Evolutionary conservation across 2,797 vertebrate species (phyloP).

Genomic region (Bradypodion pumilum): DNA sequence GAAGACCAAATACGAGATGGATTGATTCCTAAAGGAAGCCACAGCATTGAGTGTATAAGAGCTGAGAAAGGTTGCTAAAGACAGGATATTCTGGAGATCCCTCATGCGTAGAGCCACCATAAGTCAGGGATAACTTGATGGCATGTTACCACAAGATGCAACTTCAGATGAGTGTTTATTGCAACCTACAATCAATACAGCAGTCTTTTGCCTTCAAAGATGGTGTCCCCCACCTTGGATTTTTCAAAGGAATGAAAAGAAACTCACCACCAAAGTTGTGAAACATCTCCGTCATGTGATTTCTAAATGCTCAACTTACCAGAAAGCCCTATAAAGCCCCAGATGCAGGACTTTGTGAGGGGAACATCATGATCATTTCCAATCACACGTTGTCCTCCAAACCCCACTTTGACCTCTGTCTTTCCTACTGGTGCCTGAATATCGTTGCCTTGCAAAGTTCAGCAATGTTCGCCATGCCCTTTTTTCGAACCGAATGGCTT

Average conservation of each 20-base stretch:
- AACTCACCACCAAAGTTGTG: slow-evolving; percentile 24
- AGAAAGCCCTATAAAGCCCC: neutral
- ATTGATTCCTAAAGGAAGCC: too few relatives aligned
- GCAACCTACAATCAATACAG: neutral
- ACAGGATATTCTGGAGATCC: too few relatives aligned
- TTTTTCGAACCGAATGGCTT: neutral
- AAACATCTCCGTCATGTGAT: neutral
- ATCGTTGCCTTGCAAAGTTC: neutral
- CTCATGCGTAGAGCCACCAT: too few relatives aligned
- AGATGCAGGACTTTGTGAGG: neutral
- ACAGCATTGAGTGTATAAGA: too few relatives aligned
- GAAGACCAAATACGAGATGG: too few relatives aligned
- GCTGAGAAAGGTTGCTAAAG: too few relatives aligned
- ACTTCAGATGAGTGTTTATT: too few relatives aligned
- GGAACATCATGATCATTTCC: neutral
- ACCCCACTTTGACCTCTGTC: too few relatives aligned
- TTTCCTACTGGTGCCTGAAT: neutral
- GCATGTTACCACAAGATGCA: too few relatives aligned
- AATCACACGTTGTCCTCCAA: too few relatives aligned
- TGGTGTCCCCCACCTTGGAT: neutral
- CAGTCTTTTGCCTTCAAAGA: neutral
- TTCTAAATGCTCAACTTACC: neutral
- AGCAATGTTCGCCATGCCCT: neutral
- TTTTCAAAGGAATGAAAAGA: neutral
- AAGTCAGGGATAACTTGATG: too few relatives aligned